phyloP scores from a whole-genome alignment of 2,113 vertebrate genomes.

The Anser cygnoides region DNA sequence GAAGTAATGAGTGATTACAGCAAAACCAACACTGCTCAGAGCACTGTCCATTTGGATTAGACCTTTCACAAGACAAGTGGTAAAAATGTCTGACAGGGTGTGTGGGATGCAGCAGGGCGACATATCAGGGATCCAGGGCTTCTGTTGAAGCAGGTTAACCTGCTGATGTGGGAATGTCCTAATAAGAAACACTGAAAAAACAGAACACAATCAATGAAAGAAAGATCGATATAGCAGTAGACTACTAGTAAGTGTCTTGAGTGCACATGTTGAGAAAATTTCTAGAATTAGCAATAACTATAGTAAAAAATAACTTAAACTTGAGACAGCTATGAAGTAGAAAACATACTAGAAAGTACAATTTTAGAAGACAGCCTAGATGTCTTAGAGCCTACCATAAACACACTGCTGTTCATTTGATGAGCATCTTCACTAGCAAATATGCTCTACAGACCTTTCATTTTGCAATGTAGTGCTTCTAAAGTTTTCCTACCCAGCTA shows the following conservation, averaged over 20 bases:
- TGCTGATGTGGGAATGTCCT: background rate
- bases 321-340: background rate
- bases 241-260: background rate
- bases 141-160: background rate
- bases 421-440: background rate
- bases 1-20: background rate
- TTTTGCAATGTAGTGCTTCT: fast-evolving
- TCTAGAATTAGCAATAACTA: background rate
- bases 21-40: background rate
- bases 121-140: fast-evolving
- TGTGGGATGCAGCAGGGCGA: background rate
- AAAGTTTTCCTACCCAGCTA: background rate
- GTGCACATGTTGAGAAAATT: fast-evolving
- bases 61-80: background rate
- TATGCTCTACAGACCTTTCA: fast-evolving
- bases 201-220: background rate
- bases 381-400: background rate
- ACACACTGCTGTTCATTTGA: background rate
- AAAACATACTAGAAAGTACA: background rate
- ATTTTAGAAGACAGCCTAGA: background rate
- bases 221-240: fast-evolving
- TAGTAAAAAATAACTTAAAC: background rate
- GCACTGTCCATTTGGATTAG: background rate
- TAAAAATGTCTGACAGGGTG: background rate
- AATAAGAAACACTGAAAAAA: background rate